Conservation (phyloP, 2,888 invertebrate species). For the Dimorphilus gyrociliatus region DNA sequence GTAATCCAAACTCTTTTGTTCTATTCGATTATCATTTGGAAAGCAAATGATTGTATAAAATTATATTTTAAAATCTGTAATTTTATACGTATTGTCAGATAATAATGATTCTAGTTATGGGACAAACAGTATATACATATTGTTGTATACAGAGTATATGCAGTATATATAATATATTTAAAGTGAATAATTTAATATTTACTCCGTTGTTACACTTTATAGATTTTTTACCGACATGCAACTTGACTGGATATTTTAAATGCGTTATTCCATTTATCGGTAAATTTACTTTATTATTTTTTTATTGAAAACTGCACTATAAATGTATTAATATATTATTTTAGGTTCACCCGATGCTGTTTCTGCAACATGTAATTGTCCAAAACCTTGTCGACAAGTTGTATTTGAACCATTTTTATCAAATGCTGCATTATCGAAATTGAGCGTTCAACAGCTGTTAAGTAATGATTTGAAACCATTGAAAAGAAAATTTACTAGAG, state of each 20-base stretch:
- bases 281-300: conserved; percentile 5
- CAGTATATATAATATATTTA: too few relatives aligned
- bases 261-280: conserved; percentile 11
- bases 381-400: conserved; percentile 13
- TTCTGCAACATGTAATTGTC: conserved; percentile 10
- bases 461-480: neutral
- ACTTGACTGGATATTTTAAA: conserved; percentile 9
- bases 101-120: too few relatives aligned
- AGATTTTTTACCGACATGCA: conserved; percentile 10
- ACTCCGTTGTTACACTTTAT: conserved; percentile 1
- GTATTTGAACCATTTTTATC: conserved; percentile 12
- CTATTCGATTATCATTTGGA: neutral
- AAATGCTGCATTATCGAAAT: conserved; percentile 11
- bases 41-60: neutral
- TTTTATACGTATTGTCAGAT: too few relatives aligned
- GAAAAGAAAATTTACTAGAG: conserved; percentile 6
- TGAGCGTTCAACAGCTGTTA: conserved; percentile 10
- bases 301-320: neutral
- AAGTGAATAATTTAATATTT: too few relatives aligned
- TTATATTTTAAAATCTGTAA: too few relatives aligned
- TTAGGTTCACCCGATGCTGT: conserved; percentile 1
- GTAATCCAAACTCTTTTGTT: neutral
- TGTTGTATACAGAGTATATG: too few relatives aligned
- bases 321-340: conserved; percentile 1
- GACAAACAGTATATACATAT: too few relatives aligned